A percentile compares a stretch with the other conserved stretches of the same genome.
Conservation (phyloP, 2,797 vertebrate genomes). For the Gallinago solitaria region DNA sequence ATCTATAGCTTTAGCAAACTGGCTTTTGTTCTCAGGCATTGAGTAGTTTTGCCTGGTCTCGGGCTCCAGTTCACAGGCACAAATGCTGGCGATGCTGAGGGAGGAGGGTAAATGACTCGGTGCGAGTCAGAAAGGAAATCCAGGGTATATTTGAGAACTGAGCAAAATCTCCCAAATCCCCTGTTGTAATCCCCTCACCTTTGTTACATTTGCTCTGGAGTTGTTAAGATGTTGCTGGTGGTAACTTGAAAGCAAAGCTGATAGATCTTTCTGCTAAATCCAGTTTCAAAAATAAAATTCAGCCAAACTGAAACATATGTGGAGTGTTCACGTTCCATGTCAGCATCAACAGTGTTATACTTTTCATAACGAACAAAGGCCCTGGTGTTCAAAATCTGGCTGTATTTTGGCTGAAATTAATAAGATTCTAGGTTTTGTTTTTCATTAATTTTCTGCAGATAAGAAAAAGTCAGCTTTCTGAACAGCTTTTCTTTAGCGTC, state of each 20-base stretch:
- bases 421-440: background rate
- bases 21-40: background rate
- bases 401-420: background rate
- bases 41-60: background rate
- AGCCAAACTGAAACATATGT: background rate
- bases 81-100: background rate
- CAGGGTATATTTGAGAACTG: background rate
- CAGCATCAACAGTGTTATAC: background rate
- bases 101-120: background rate
- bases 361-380: background rate
- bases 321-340: background rate
- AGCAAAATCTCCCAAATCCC: background rate
- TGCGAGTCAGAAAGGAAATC: background rate
- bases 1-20: background rate
- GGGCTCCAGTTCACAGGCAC: background rate
- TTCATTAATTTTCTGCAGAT: background rate
- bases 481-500: background rate
- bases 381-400: background rate
- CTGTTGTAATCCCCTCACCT: background rate
- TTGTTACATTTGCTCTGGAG: background rate
- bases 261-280: background rate
- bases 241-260: background rate
- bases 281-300: background rate
- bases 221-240: background rate
- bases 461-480: background rate